Evolutionary conservation across 1,140 invertebrate species (phyloP).

Genomic region (Schmidtea mediterranea): DNA sequence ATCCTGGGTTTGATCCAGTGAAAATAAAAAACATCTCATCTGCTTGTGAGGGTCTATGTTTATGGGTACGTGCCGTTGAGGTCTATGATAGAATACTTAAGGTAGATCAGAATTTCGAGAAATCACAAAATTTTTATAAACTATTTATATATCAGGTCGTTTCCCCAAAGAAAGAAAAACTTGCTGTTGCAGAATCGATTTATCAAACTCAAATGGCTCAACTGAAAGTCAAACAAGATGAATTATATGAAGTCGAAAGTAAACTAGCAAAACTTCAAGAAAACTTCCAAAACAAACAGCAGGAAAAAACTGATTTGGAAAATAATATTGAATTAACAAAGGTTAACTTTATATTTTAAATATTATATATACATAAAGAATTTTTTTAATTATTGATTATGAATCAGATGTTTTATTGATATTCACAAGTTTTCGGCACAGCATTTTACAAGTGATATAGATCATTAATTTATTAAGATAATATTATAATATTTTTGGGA

Average conservation of each 20-base stretch:
- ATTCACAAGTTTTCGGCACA: no score
- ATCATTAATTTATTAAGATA: no score
- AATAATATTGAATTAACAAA: conserved; percentile 24
- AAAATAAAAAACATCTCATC: conserved; percentile 24
- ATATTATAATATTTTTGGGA: no score
- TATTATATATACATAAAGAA: no score
- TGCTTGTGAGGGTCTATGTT: conserved; percentile 27
- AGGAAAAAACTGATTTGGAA: conserved; percentile 24
- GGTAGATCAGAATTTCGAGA: no score
- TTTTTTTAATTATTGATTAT: no score
- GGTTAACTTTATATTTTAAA: no score
- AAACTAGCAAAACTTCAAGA: conserved; percentile 20
- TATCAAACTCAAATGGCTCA: conserved; percentile 18
- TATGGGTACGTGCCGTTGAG: conserved; percentile 24
- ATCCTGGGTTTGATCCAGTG: conserved; percentile 24
- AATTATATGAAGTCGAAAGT: conserved; percentile 20
- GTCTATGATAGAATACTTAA: conserved; percentile 24
- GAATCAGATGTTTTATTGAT: no score
- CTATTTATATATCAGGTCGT: conserved; percentile 15
- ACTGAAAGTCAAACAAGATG: conserved; percentile 18
- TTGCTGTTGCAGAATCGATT: conserved; percentile 17
- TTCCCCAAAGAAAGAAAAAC: conserved; percentile 20
- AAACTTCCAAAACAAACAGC: conserved; percentile 19
- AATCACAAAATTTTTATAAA: no score
- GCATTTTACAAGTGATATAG: no score